phyloP scores from a whole-genome alignment of 2,113 vertebrate species.

The Mirounga angustirostris region DNA sequence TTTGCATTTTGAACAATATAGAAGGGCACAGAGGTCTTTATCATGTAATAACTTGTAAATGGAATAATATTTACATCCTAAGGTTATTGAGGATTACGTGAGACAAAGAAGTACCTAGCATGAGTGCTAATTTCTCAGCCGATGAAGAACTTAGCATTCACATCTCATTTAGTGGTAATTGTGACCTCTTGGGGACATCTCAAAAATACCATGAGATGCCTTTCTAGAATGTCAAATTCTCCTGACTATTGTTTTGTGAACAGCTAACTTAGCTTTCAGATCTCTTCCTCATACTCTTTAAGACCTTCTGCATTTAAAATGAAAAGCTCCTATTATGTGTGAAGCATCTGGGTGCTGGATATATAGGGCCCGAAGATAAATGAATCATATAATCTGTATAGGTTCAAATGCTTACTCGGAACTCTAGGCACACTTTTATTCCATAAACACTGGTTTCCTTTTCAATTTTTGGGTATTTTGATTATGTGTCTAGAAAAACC shows the following conservation, averaged over 20 bases:
- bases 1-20: conserved; percentile 20
- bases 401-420: neutral
- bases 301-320: conserved; percentile 3
- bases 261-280: neutral
- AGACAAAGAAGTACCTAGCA: neutral
- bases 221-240: neutral
- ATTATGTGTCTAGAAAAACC: neutral
- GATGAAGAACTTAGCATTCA: neutral
- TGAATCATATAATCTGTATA: neutral
- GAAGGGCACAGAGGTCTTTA: neutral
- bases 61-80: neutral
- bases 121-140: neutral
- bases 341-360: neutral
- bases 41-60: conserved; percentile 10
- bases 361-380: neutral
- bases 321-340: neutral
- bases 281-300: neutral
- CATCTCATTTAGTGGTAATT: neutral
- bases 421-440: neutral
- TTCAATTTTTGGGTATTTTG: conserved; percentile 33
- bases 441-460: neutral
- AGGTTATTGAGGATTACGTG: neutral
- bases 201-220: neutral
- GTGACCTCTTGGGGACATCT: neutral
- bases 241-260: neutral